Evolutionary conservation across 1,140 invertebrate genomes (phyloP).

Genomic region (Drosophila kanapiae): DNA sequence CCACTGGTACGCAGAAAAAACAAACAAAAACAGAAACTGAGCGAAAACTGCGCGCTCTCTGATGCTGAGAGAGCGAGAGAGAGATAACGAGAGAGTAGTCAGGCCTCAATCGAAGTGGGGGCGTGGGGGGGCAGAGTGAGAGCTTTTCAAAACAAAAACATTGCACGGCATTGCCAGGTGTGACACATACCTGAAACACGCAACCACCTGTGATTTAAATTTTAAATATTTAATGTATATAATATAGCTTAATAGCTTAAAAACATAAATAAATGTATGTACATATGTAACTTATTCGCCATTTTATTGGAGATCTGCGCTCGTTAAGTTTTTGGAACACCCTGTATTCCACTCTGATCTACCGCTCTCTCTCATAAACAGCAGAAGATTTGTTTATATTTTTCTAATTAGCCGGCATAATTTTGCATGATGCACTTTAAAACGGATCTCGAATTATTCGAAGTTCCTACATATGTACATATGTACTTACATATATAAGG

Average conservation of each 20-base stretch:
- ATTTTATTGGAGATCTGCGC: not conserved
- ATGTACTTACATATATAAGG: not conserved
- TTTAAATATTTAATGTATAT: not conserved
- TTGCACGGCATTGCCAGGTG: slow-evolving; percentile 38
- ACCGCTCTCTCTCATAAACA: slow-evolving; percentile 6
- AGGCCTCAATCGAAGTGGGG: not conserved
- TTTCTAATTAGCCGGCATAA: slow-evolving; percentile 7
- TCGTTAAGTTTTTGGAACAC: not conserved
- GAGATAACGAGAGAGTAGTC: not conserved
- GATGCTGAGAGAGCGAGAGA: slow-evolving; percentile 60
- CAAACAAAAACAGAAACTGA: slow-evolving; percentile 51
- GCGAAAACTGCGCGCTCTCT: slow-evolving; percentile 63
- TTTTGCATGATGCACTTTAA: not conserved
- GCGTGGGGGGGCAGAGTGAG: slow-evolving; percentile 17
- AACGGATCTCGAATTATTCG: not conserved
- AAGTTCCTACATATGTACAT: slow-evolving; percentile 3
- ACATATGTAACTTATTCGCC: too few relatives aligned
- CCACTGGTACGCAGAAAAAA: slow-evolving; percentile 53
- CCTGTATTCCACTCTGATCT: slow-evolving; percentile 4
- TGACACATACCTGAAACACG: slow-evolving; percentile 4
- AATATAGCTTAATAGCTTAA: too few relatives aligned
- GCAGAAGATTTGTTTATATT: not conserved
- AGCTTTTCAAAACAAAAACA: slow-evolving; percentile 56
- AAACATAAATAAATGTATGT: not conserved
- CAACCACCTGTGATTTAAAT: slow-evolving; percentile 44